Evolutionary conservation across 2,888 invertebrate genomes (phyloP).

Genomic region (Caenorhabditis sp.): DNA sequence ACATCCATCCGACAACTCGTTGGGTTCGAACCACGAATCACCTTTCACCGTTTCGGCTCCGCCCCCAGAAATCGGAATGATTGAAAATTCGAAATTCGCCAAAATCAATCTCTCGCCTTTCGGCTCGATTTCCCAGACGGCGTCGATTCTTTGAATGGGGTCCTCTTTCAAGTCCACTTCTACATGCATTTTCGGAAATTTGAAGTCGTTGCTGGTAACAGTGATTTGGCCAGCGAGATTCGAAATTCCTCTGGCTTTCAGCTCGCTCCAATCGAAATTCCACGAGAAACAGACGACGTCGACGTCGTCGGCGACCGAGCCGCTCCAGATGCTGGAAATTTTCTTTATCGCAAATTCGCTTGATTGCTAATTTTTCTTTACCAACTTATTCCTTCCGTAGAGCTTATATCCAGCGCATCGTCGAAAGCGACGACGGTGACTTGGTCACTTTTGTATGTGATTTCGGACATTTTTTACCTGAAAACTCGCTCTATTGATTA

Average conservation of each 20-base stretch:
- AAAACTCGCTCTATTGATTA: too few species aligned
- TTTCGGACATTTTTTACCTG: not conserved
- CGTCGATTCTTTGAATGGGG: not conserved
- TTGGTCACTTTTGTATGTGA: not conserved
- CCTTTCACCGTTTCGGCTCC: not conserved
- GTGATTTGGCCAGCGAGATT: not conserved
- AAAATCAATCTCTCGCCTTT: not conserved
- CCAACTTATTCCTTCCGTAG: not conserved
- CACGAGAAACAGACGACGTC: not conserved
- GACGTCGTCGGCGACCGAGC: not conserved
- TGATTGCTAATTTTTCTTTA: not conserved
- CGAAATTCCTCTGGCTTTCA: not conserved
- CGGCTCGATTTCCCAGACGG: not conserved
- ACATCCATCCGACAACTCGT: not conserved
- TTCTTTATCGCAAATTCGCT: not conserved
- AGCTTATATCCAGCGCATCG: not conserved
- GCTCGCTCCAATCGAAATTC: not conserved
- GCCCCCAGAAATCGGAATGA: not conserved
- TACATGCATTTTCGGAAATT: not conserved
- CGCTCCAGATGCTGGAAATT: conserved; percentile 3
- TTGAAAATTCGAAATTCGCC: not conserved
- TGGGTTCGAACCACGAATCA: not conserved
- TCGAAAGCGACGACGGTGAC: not conserved
- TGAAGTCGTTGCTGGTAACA: not conserved
- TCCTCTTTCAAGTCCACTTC: not conserved